Base-by-base conservation (phyloP, 2,888 invertebrate genomes). In the Cephus pygmeus region DNA sequence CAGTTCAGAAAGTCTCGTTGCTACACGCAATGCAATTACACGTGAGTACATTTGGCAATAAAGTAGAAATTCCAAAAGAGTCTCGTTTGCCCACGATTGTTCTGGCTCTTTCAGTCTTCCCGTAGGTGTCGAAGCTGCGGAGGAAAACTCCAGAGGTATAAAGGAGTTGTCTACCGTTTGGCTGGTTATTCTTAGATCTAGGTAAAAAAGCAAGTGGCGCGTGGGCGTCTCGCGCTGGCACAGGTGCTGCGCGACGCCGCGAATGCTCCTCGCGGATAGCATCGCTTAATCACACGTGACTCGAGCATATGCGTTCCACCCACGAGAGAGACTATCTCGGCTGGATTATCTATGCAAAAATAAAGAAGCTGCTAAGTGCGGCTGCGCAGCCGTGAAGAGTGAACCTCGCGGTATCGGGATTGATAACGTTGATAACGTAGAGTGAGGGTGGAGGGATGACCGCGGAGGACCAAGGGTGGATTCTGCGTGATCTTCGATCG, bases 271-370 rank as follows among this genome's bases (percentile, higher is more conserved):
- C 85, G 82, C 83, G 87, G 89, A 89, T 89, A 89, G 85, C 88
- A 89, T 90, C 90, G 88, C 88, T 89, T 90, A 89, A 90, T 90
- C 90, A 90, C 88, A 87, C 87, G 87, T 88, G 87, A 89, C 87
- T 87, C 86, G 86, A 82, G 87, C 85, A 87, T 85, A 85, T 79
- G 81, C 73, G 86, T 86, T 86, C 88, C 90, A 88, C 89, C 90
- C 89, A 90, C 88, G 86, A 1, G 56, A 56, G 56, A 56, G 56
- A 56, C 56, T 56, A 56, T 56, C 56, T 23, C 23, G 23, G 9
- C 23, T 77, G 87, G 87, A 89, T 90, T 89, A 90, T 90, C 90
- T 90, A 89, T 89, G 88, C 89, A 85, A 89, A 88, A 88, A 89
- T 88, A 89, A 90, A 90, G 88, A 87, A 88, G 87, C 85, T 83